These are phyloP conservation scores for Microtus pennsylvanicus DNA, from an alignment of 2,113 vertebrate genomes.

Conservation along the genomic window DNA sequence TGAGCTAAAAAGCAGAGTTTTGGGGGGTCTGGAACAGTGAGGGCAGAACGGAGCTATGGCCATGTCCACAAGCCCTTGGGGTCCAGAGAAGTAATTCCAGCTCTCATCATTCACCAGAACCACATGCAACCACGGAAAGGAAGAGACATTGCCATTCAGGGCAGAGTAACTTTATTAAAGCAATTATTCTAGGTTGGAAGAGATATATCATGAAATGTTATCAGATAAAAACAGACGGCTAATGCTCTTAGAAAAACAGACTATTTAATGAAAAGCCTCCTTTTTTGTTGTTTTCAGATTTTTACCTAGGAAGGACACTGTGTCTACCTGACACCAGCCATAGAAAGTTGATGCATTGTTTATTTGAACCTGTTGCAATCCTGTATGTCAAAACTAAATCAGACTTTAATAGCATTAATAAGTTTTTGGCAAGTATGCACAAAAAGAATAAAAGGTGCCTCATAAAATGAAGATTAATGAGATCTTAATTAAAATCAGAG, in stretches of 20 bases:
- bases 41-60: background rate
- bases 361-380: background rate
- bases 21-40: background rate
- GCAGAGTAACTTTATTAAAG: background rate
- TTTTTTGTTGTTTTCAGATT: background rate
- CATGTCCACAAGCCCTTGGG: background rate
- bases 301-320: background rate
- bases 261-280: background rate
- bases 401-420: background rate
- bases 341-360: background rate
- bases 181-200: background rate
- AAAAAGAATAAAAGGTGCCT: slow-evolving; percentile 34
- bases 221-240: background rate
- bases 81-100: background rate
- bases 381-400: background rate
- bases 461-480: slow-evolving; percentile 9
- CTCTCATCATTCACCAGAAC: background rate
- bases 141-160: background rate
- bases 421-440: background rate
- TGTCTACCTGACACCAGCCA: background rate
- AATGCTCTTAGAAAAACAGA: background rate
- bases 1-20: background rate
- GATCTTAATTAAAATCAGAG: background rate
- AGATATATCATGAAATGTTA: background rate
- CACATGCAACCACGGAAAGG: background rate